phyloP scores from a whole-genome alignment of 2,888 invertebrate genomes.

The Ctena decussata region DNA sequence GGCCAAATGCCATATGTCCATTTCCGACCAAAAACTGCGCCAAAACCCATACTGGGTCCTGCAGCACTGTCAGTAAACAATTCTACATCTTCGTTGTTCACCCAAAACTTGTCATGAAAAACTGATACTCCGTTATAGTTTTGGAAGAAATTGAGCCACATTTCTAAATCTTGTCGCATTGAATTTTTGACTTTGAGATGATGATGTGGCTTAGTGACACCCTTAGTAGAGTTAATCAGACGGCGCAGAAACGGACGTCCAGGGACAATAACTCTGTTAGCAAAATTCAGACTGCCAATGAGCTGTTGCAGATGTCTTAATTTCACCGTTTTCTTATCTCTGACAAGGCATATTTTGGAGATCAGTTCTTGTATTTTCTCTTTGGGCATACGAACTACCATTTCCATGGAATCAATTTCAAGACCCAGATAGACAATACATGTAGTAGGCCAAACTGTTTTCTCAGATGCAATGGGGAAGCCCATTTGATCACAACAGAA shows the following conservation, averaged over 20 bases:
- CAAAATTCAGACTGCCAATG: not conserved
- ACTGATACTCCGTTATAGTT: conserved; percentile 1
- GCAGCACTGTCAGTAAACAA: conserved; percentile 23
- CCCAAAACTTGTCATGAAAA: conserved; percentile 24
- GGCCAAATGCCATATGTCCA: conserved; percentile 28
- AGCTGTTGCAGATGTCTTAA: not conserved
- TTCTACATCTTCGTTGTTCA: conserved; percentile 18
- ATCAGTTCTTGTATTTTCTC: conserved; percentile 1
- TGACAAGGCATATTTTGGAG: not conserved
- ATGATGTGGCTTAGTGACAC: conserved; percentile 1
- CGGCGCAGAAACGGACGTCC: not conserved
- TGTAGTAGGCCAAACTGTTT: no score
- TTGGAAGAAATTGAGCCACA: not conserved
- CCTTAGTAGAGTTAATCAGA: not conserved
- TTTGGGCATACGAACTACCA: conserved; percentile 33
- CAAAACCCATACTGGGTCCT: conserved; percentile 13
- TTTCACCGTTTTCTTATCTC: not conserved
- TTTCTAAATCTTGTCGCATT: not conserved
- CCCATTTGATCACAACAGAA: no score
- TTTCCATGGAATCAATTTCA: conserved; percentile 42
- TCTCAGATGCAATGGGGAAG: no score
- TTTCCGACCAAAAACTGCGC: conserved; percentile 18
- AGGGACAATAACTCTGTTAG: not conserved
- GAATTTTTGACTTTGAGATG: not conserved
- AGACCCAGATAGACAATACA: conserved; percentile 29